Evolutionary conservation across 2,113 vertebrate species (phyloP).

Genomic region (Ornithorhynchus anatinus): DNA sequence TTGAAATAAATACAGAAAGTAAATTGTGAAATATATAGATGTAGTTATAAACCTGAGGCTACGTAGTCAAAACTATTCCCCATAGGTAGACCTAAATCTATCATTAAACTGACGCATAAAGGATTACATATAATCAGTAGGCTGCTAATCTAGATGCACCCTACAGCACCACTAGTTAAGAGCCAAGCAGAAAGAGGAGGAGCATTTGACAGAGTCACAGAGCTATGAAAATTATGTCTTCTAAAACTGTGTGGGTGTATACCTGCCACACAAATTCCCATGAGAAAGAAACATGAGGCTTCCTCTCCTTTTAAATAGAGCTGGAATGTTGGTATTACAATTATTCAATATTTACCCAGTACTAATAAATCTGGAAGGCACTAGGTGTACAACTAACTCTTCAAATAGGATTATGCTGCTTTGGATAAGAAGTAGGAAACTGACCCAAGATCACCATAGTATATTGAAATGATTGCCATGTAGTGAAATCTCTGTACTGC

Average conservation of each 20-base stretch:
- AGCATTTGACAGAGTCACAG: background rate
- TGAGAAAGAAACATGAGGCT: background rate
- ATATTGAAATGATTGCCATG: background rate
- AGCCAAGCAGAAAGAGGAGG: background rate
- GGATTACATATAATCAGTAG: background rate
- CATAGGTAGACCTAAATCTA: background rate
- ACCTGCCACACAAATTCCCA: background rate
- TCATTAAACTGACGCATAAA: constrained; percentile 4
- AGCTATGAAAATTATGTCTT: background rate
- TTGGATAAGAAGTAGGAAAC: background rate
- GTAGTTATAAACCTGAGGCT: background rate
- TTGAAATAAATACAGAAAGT: constrained; percentile 8
- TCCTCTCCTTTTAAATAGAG: background rate
- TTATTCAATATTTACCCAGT: background rate
- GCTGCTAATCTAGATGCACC: background rate
- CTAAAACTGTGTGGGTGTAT: background rate
- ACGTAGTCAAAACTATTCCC: background rate
- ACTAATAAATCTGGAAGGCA: background rate
- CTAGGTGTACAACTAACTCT: background rate
- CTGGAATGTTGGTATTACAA: background rate
- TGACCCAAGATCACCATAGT: background rate
- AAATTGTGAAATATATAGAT: background rate
- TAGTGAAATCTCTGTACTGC: too few species aligned
- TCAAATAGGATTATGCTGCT: background rate
- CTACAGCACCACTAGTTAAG: background rate